phyloP scores from a whole-genome alignment of 1,140 invertebrate genomes.

The Neodiprion fabricii region DNA sequence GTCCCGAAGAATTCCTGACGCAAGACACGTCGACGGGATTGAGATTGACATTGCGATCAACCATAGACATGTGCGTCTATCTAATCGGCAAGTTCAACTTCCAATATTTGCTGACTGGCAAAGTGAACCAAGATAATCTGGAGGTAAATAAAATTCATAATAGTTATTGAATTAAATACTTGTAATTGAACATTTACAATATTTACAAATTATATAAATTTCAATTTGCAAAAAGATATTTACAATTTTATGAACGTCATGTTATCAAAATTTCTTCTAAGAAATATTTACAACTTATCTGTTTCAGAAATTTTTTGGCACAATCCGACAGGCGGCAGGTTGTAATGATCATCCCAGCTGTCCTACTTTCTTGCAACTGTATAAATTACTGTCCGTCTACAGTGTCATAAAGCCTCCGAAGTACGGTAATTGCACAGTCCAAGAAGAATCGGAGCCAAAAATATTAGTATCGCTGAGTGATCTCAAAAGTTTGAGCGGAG shows the following conservation, averaged over 20 bases:
- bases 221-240: not conserved
- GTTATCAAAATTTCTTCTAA: not conserved
- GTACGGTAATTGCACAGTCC: slow-evolving; percentile 31
- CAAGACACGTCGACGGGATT: slow-evolving; percentile 22
- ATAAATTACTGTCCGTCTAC: slow-evolving; percentile 33
- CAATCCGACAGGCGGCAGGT: slow-evolving; percentile 30
- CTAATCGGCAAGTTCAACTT: not conserved
- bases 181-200: not conserved
- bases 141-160: slow-evolving; percentile 8
- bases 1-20: slow-evolving; percentile 23
- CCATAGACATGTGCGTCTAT: slow-evolving; percentile 21
- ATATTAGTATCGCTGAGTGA: slow-evolving; percentile 21
- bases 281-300: not conserved
- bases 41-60: slow-evolving; percentile 23
- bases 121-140: slow-evolving; percentile 14
- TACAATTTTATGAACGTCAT: not conserved
- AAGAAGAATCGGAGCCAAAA: slow-evolving; percentile 6
- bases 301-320: slow-evolving; percentile 35
- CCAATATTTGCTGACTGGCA: slow-evolving; percentile 1
- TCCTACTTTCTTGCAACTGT: slow-evolving; percentile 35
- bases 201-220: not conserved
- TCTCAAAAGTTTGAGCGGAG: slow-evolving; percentile 16
- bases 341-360: slow-evolving; percentile 32
- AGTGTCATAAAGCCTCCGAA: slow-evolving; percentile 30
- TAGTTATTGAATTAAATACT: not conserved